These are phyloP conservation scores for Stomatorhinus walkeri DNA, from an alignment of 2,797 vertebrate species.

Conservation along the genomic window DNA sequence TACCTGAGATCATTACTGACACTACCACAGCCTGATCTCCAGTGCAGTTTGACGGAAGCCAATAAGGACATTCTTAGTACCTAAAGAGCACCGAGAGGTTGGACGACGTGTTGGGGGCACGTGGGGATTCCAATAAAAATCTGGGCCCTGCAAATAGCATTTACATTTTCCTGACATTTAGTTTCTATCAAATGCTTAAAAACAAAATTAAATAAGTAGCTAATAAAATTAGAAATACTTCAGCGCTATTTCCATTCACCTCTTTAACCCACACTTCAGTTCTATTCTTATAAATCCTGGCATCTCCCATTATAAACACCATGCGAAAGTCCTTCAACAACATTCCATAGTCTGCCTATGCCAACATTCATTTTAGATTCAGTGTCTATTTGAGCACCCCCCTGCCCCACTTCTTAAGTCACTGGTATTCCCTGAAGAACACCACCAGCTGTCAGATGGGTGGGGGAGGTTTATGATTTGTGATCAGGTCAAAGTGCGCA, in stretches of 20 bases:
- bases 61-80: neutral
- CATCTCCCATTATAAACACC: neutral
- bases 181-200: neutral
- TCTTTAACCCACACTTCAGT: neutral
- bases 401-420: neutral
- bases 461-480: constrained; percentile 3
- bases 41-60: neutral
- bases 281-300: neutral
- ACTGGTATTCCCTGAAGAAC: neutral
- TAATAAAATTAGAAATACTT: neutral
- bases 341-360: neutral
- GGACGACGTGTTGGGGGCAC: neutral
- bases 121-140: neutral
- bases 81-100: neutral
- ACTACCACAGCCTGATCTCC: neutral
- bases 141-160: neutral
- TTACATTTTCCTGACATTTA: neutral
- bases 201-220: neutral
- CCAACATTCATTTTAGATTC: neutral
- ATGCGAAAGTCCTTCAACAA: neutral
- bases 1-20: neutral
- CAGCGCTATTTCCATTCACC: neutral
- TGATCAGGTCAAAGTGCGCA: constrained; percentile 30
- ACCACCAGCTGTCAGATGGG: neutral
- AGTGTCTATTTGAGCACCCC: neutral